A percentile compares a stretch with the other conserved stretches of the same genome.
Evolutionary conservation across 2,113 vertebrate species (phyloP).

Genomic region (Dipodomys spectabilis): DNA sequence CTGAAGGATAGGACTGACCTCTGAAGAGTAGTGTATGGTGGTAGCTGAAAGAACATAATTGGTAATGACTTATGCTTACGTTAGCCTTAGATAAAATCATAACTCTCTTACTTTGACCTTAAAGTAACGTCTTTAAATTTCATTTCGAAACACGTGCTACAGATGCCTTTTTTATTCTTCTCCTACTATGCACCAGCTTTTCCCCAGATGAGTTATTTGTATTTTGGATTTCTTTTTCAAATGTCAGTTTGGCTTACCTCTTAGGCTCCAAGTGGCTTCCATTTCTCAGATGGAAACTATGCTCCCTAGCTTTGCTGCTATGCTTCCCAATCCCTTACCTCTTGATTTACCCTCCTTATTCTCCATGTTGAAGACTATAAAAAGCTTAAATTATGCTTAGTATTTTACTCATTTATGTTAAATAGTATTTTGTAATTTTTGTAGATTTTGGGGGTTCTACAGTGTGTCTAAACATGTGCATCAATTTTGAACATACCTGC

Average conservation of each 20-base stretch:
- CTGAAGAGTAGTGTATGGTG: not conserved
- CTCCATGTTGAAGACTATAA: not conserved
- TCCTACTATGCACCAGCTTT: not conserved
- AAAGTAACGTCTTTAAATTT: conserved; percentile 34
- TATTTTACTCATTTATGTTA: conserved; percentile 1
- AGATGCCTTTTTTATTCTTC: not conserved
- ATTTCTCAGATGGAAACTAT: conserved; percentile 28
- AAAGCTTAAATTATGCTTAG: not conserved
- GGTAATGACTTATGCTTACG: not conserved
- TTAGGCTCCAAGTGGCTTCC: not conserved
- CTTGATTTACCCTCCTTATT: not conserved
- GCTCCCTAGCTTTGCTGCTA: conserved; percentile 4
- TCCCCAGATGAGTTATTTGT: not conserved
- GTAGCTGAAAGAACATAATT: conserved; percentile 6
- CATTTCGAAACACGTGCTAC: conserved; percentile 6
- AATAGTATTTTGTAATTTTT: conserved; percentile 44
- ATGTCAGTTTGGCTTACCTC: conserved; percentile 29
- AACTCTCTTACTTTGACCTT: not conserved
- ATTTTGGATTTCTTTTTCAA: conserved; percentile 13
- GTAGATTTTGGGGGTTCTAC: not conserved
- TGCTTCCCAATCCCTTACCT: conserved; percentile 2
- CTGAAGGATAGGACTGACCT: not conserved
- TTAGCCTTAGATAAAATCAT: conserved; percentile 1
- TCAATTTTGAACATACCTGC: conserved; percentile 52
- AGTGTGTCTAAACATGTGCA: not conserved